These are phyloP conservation scores for Argya squamiceps DNA, from an alignment of 2,797 vertebrate genomes.

Conservation along the genomic window DNA sequence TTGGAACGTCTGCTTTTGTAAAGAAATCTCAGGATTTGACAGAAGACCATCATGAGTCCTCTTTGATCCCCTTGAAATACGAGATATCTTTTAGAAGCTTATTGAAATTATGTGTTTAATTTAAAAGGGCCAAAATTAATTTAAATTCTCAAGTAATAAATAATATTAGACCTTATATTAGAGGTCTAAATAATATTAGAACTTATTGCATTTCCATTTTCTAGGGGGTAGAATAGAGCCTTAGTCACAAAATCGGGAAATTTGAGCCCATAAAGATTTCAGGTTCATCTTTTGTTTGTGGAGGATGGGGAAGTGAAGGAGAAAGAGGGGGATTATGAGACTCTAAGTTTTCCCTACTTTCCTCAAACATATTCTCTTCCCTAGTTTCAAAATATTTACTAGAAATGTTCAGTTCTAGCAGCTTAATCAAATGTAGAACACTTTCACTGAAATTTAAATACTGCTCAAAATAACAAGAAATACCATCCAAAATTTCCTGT, in stretches of 20 bases:
- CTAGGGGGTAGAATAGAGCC: neutral
- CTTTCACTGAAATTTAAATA: neutral
- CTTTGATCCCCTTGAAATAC: neutral
- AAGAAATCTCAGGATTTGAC: neutral
- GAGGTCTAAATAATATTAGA: neutral
- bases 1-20: neutral
- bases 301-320: accelerated
- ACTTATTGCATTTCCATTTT: neutral
- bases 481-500: neutral
- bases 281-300: neutral
- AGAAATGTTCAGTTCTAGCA: neutral
- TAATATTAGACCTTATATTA: neutral
- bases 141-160: neutral
- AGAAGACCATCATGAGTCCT: neutral
- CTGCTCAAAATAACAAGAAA: neutral
- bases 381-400: neutral
- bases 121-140: neutral
- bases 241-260: neutral
- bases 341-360: neutral
- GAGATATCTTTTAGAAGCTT: neutral
- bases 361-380: neutral
- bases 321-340: accelerated
- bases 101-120: neutral
- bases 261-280: neutral
- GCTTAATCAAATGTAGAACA: neutral